Percentiles rank a stretch among this genome's conserved stretches.
Evolutionary conservation across 2,888 invertebrate genomes (phyloP).

Genomic region (Habroteleia sp.): DNA sequence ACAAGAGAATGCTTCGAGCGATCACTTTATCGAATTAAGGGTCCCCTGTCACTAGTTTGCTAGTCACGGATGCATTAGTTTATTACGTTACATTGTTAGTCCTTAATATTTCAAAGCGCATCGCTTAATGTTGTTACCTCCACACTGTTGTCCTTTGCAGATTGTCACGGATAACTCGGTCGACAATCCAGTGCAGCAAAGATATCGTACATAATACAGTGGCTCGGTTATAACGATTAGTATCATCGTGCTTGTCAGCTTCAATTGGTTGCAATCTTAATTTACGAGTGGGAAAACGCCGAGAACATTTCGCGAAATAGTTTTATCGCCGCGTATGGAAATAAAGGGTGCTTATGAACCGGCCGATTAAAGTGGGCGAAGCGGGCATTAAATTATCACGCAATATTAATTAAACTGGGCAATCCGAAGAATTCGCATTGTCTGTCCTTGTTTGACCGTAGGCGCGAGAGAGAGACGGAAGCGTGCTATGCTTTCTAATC

Average conservation of each 20-base stretch:
- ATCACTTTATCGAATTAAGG: conserved; percentile 65
- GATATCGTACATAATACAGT: conserved; percentile 62
- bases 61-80: conserved; percentile 68
- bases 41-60: conserved; percentile 64
- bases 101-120: conserved; percentile 69
- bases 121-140: conserved; percentile 65
- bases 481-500: too few species aligned
- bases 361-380: too few species aligned
- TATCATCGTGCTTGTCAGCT: conserved; percentile 59
- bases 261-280: conserved; percentile 47
- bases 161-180: conserved; percentile 60
- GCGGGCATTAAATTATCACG: too few species aligned
- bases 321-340: conserved; percentile 5
- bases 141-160: conserved; percentile 52
- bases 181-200: conserved; percentile 55
- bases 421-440: neutral
- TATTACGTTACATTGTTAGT: conserved; percentile 67
- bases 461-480: too few species aligned
- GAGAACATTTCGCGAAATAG: conserved; percentile 33
- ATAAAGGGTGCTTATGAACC: conserved; percentile 18
- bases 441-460: too few species aligned
- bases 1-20: conserved; percentile 59
- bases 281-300: conserved; percentile 32
- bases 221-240: conserved; percentile 61
- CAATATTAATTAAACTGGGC: too few species aligned